Conservation (phyloP, 2,888 invertebrate species). For the Drosophila atripex region DNA sequence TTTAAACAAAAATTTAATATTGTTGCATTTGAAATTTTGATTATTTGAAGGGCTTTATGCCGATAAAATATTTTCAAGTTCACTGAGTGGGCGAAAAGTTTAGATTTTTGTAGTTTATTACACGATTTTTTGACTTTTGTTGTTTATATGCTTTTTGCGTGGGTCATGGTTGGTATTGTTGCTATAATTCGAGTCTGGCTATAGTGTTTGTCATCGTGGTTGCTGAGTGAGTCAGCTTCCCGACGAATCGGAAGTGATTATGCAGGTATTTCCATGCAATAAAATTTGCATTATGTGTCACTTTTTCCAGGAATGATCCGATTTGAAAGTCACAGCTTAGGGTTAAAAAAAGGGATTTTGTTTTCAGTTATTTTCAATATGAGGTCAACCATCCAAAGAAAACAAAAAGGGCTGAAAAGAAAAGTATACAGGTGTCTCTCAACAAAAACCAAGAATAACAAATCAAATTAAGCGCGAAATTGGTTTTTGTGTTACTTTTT, state of each 20-base stretch:
- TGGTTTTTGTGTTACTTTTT: slow-evolving; percentile 35
- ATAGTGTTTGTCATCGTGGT: slow-evolving; percentile 62
- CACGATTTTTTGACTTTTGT: slow-evolving; percentile 31
- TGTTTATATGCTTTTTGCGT: slow-evolving; percentile 52
- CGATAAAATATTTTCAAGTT: slow-evolving; percentile 69
- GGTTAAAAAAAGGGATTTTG: not conserved
- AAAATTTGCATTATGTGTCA: slow-evolving; percentile 23
- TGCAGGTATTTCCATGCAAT: slow-evolving; percentile 15
- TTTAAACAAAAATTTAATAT: slow-evolving; percentile 35
- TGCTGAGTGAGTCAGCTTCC: slow-evolving; percentile 66
- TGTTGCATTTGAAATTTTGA: slow-evolving; percentile 42
- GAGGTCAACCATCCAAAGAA: not conserved
- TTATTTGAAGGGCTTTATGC: slow-evolving; percentile 55
- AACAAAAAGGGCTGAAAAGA: slow-evolving; percentile 9
- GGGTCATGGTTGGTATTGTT: slow-evolving; percentile 67
- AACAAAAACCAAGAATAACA: slow-evolving; percentile 39
- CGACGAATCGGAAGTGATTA: slow-evolving; percentile 63
- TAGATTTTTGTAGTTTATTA: slow-evolving; percentile 23
- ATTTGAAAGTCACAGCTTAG: not conserved
- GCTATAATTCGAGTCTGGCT: slow-evolving; percentile 8
- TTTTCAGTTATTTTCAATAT: not conserved
- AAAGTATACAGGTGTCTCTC: slow-evolving; percentile 45
- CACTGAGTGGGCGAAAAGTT: slow-evolving; percentile 64
- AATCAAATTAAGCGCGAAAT: slow-evolving; percentile 72
- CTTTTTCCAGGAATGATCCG: not conserved